Conservation (phyloP, 2,888 invertebrate species). For the Malacosoma neustria region DNA sequence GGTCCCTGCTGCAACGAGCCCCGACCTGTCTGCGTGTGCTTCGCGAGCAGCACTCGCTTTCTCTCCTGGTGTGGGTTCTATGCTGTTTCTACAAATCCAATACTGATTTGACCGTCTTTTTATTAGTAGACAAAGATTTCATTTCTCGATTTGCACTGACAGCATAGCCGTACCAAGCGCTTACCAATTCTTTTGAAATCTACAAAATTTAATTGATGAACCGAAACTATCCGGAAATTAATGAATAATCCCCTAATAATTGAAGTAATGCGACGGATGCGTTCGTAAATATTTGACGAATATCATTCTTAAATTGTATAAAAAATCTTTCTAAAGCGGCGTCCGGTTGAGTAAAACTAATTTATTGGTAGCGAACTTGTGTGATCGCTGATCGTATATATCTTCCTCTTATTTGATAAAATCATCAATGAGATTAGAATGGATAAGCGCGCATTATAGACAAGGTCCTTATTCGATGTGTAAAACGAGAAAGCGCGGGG, state of each 20-base stretch:
- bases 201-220: not conserved
- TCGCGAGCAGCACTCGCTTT: constrained; percentile 69
- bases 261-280: constrained; percentile 63
- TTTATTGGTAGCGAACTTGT: too few relatives aligned
- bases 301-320: constrained; percentile 8
- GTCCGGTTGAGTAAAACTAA: constrained; percentile 55
- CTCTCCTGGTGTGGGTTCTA: constrained; percentile 49
- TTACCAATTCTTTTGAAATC: constrained; percentile 2
- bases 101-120: constrained; percentile 3
- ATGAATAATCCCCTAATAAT: constrained; percentile 27
- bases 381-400: too few relatives aligned
- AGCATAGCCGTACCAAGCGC: constrained; percentile 8
- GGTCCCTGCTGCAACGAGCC: constrained; percentile 47
- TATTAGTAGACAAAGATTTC: constrained; percentile 2
- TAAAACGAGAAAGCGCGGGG: constrained; percentile 24
- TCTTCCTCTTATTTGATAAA: too few relatives aligned
- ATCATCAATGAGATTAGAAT: constrained; percentile 1
- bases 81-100: constrained; percentile 43
- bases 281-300: constrained; percentile 23
- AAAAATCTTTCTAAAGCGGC: constrained; percentile 43
- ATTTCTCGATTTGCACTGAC: constrained; percentile 8
- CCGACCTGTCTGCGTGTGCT: constrained; percentile 51
- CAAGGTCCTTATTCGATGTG: too few relatives aligned
- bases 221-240: constrained; percentile 20
- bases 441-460: constrained; percentile 1